These are phyloP conservation scores for Scomber japonicus DNA, from an alignment of 2,113 vertebrate species.

Conservation along the genomic window DNA sequence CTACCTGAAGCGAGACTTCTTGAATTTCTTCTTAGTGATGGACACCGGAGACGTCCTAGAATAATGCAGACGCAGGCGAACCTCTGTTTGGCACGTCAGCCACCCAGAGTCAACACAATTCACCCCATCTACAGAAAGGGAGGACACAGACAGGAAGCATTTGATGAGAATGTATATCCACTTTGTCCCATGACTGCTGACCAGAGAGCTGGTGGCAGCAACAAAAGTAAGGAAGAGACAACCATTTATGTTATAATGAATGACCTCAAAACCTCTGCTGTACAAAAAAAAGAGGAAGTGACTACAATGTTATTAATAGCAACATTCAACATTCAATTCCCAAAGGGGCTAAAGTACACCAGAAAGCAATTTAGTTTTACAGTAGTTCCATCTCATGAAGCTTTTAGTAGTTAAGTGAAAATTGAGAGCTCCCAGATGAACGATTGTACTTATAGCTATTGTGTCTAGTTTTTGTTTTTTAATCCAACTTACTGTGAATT, in stretches of 20 bases:
- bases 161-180: neutral
- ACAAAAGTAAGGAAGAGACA: neutral
- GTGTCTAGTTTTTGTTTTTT: neutral
- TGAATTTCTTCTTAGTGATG: slow-evolving; percentile 97
- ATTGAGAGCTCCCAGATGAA: too few species aligned
- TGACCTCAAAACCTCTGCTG: slow-evolving; percentile 5
- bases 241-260: neutral
- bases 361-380: neutral
- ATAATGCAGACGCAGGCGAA: slow-evolving; percentile 95
- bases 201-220: slow-evolving; percentile 7
- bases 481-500: slow-evolving; percentile 90
- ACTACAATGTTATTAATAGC: neutral
- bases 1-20: slow-evolving; percentile 98
- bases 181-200: slow-evolving; percentile 30
- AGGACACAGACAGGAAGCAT: slow-evolving; percentile 3
- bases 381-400: neutral
- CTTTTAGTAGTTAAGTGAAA: neutral
- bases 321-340: too few species aligned
- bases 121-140: slow-evolving; percentile 86
- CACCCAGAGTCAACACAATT: slow-evolving; percentile 93
- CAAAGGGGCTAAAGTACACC: too few species aligned
- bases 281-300: slow-evolving; percentile 15
- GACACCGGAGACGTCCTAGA: slow-evolving; percentile 92
- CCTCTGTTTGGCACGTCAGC: slow-evolving; percentile 97
- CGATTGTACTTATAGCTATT: neutral